A percentile compares a stretch with the other conserved stretches of the same genome.
Conservation (phyloP, 2,888 invertebrate species). For the Microctonus brassicae region DNA sequence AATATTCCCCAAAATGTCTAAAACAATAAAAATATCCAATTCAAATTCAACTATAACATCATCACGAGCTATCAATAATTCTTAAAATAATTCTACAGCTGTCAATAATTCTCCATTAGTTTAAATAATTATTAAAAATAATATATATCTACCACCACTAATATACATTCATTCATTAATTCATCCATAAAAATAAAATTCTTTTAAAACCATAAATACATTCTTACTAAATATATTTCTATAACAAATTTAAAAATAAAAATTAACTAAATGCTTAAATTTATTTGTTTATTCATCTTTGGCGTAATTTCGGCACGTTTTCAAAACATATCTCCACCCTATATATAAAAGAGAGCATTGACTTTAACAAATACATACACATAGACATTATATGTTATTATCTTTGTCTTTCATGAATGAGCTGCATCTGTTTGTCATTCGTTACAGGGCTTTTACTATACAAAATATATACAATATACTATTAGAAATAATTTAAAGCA, state of each 20-base stretch:
- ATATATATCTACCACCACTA: too few relatives aligned
- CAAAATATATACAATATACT: constrained; percentile 43
- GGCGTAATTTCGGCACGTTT: constrained; percentile 62
- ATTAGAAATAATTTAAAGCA: constrained; percentile 53
- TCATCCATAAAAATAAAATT: neutral
- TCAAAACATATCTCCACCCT: constrained; percentile 55
- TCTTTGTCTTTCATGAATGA: too few relatives aligned
- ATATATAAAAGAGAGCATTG: constrained; percentile 48
- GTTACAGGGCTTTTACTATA: constrained; percentile 38
- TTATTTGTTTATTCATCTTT: constrained; percentile 45
- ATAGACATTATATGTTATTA: too few relatives aligned
- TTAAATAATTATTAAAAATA: too few relatives aligned
- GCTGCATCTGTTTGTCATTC: constrained; percentile 56
- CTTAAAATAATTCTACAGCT: constrained; percentile 1
- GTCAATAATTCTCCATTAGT: too few relatives aligned
- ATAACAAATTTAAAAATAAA: neutral
- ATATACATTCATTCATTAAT: neutral
- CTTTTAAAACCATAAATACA: neutral
- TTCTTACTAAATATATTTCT: neutral
- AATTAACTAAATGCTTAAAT: constrained; percentile 8
- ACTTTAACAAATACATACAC: constrained; percentile 14
- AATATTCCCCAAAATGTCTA: too few relatives aligned
- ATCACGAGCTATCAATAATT: too few relatives aligned
- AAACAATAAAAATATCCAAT: too few relatives aligned
- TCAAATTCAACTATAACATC: too few relatives aligned